A percentile compares a stretch with the other conserved stretches of the same genome.
These are phyloP conservation scores for Heterodera filipjevi DNA, from an alignment of 2,888 invertebrate genomes.

Conservation along the genomic window DNA sequence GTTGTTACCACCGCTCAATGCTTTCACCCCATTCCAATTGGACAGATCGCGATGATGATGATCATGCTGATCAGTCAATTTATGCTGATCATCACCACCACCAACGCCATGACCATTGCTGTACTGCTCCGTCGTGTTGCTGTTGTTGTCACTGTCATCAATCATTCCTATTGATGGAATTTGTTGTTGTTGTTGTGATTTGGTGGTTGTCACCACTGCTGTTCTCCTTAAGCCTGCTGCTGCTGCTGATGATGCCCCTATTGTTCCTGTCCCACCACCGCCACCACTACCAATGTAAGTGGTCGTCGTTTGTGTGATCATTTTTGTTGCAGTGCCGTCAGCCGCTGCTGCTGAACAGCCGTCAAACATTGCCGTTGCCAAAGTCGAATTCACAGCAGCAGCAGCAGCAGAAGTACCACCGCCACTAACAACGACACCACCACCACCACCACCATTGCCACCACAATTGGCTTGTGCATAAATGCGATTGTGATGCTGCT, in stretches of 20 bases:
- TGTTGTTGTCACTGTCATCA: background rate
- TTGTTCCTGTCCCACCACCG: background rate
- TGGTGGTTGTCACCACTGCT: background rate
- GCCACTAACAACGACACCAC: background rate
- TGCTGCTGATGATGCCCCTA: background rate
- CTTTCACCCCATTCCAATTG: too few relatives aligned
- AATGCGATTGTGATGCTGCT: background rate
- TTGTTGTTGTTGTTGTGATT: background rate
- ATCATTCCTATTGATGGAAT: background rate
- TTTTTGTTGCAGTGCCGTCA: background rate
- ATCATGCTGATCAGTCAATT: background rate
- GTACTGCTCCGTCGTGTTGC: background rate
- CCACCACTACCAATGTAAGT: slow-evolving; percentile 22
- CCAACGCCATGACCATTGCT: background rate
- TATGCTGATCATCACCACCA: background rate
- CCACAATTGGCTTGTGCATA: slow-evolving; percentile 8
- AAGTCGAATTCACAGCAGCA: background rate
- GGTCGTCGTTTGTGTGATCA: background rate
- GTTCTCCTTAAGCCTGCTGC: background rate
- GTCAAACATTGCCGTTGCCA: background rate
- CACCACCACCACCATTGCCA: background rate
- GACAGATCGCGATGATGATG: too few relatives aligned
- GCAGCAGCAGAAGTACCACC: background rate
- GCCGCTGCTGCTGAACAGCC: background rate
- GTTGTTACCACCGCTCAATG: background rate